phyloP scores from a whole-genome alignment of 1,140 invertebrate species.

The Conus ventricosus region DNA sequence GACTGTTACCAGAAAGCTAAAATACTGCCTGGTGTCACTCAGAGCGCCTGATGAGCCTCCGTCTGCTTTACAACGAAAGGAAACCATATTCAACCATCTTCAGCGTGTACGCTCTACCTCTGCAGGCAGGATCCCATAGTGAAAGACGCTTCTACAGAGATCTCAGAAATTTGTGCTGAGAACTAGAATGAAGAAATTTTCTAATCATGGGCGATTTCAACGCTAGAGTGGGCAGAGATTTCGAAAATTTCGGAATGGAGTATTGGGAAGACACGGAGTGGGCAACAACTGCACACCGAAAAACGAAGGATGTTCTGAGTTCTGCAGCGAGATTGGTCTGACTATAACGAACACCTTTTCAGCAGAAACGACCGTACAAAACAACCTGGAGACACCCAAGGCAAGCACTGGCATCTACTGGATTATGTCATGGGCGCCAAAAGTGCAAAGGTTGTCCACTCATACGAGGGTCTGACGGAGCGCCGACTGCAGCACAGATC shows the following conservation, averaged over 20 bases:
- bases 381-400: constrained; percentile 43
- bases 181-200: background rate
- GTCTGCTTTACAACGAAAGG: background rate
- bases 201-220: background rate
- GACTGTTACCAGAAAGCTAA: background rate
- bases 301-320: constrained; percentile 41
- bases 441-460: too few relatives aligned
- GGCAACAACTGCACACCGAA: constrained; percentile 49
- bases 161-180: background rate
- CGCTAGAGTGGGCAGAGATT: constrained; percentile 37
- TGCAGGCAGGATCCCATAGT: background rate
- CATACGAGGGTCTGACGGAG: too few relatives aligned
- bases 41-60: background rate
- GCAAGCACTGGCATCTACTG: constrained; percentile 48
- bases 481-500: too few relatives aligned
- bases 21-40: background rate
- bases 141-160: background rate
- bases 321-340: constrained; percentile 40
- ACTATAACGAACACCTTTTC: constrained; percentile 52
- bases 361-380: constrained; percentile 30
- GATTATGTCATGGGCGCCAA: constrained; percentile 45
- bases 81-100: background rate
- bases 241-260: constrained; percentile 30
- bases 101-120: background rate
- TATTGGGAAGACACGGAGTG: constrained; percentile 46